Evolutionary conservation across 2,113 vertebrate genomes (phyloP), one percentile per base, ranked within the genome.

Genomic region (Xerus inauris): DNA sequence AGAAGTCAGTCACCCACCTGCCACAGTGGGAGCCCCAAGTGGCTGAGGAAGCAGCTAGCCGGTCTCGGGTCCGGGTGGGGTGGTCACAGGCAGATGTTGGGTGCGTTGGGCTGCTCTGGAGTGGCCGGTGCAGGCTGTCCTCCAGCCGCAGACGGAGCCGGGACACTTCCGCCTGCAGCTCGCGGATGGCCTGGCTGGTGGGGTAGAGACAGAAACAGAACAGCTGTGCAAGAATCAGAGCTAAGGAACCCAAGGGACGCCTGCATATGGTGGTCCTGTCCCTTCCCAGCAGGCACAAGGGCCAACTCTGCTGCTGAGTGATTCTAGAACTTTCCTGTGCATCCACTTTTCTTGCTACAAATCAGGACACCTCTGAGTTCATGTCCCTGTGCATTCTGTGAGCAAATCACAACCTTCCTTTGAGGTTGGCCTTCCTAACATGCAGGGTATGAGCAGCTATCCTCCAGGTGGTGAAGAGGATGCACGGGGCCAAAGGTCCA

Each of bases 101-200:
- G 1, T 1, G 14, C 0, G 5, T 1, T 0, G 32, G 79, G 87
- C 67, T 81, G 71, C 71, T 75, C 84, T 9, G 93, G 13, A 96
- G 64, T 3, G 82, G 95, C 73, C n/a, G 93, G 6, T 65, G 98
- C 94, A 99, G 97, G 20, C 96, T 98, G 96, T 97, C 98, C 91
- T 99, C 99, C 65, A 99, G 96, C 67, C 59, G 83, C 51, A 96
- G 93, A 35, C 93, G 98, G 57, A 99, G 98, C 88, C 24, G 95
- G 77, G 93, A 98, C 64, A 99, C 98, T 96, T 99, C 99, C 0
- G 97, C 97, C 97, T 98, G 99, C 89, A 99, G 98, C 0, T 97
- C 98, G 12, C 89, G 98, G 93, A 99, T 98, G n/a, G 99, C 99
- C 95, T 97, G 98, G 87, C 99, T 99, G 82, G 73, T 1, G 28